Evolutionary conservation across 53 echinoderm and acorn worm genomes (phyloP), one percentile per base, ranked within the genome.

Genomic region (Holothuria leucospilota): DNA sequence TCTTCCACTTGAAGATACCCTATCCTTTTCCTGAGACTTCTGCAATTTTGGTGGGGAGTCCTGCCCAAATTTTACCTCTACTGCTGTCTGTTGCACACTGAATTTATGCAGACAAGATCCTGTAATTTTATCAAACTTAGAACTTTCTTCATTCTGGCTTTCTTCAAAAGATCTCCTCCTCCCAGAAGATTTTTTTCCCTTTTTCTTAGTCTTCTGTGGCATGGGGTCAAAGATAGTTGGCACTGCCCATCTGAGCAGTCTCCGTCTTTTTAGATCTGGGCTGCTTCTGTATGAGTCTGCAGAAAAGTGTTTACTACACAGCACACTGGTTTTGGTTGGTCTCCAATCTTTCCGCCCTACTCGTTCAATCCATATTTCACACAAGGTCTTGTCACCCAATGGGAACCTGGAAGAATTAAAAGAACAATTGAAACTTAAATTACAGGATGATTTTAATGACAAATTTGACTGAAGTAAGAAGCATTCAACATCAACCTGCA

Each of bases 251-350:
- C 2, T 51, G 41, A 46, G 41, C 9, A 77, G 77, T 15, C 11
- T 49, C 41, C 56, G 21, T 28, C 53, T 0, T 53, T 77, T 27
- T 46, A 56, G 7, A 20, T 77, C 77, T 49, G 77, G 29, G 26
- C 56, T 51, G 53, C 77, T 77, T n/a, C 21, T 26, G 51, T 77
- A 77, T 5, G 51, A 49, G 25, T 49, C 42, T 24, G 24, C 9
- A n/a, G 77, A 15, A 53, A 77, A 77, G 51, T 77, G 77, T 15
- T 77, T 49, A 49, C 77, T 51, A 77, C 77, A 53, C 27, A 25
- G 16, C 9, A 41, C 14, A 40, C 72, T 72, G 39, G 8, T 28
- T 40, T 72, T 72, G 20, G 16, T 16, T 72, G 72, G 72, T 18
- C n/a, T 13, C 72, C 72, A 72, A 41, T 40, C 72, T 21, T 72